Evolutionary conservation across 2,888 invertebrate species (phyloP).

Genomic region (Cryptophagus acutangulus): DNA sequence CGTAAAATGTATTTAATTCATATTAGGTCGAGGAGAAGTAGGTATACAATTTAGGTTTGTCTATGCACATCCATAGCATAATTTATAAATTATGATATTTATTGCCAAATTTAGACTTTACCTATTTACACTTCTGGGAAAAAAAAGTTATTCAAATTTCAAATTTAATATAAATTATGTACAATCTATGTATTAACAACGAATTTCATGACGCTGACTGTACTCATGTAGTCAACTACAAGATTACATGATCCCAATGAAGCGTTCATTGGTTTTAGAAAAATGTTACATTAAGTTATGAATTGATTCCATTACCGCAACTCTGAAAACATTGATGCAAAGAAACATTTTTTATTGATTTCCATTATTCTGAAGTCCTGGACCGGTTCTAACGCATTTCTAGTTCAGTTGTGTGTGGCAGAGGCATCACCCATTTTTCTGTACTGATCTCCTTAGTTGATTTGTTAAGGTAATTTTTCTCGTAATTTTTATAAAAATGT

Average conservation of each 20-base stretch:
- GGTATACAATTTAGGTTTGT: too few relatives aligned
- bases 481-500: background rate
- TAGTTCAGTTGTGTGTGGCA: background rate
- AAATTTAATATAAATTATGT: too few relatives aligned
- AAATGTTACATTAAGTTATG: background rate
- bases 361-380: background rate
- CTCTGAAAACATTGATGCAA: background rate
- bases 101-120: too few relatives aligned
- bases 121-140: too few relatives aligned
- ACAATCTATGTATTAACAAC: too few relatives aligned
- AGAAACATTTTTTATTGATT: background rate
- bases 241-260: background rate
- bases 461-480: constrained; percentile 1
- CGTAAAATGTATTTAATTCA: too few relatives aligned
- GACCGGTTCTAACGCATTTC: background rate
- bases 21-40: too few relatives aligned
- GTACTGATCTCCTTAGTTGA: background rate
- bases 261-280: constrained; percentile 1
- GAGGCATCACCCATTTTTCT: constrained; percentile 1
- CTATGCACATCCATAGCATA: too few relatives aligned
- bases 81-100: too few relatives aligned
- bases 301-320: background rate
- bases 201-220: background rate
- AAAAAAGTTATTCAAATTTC: too few relatives aligned
- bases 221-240: background rate